These are phyloP conservation scores for Phytoseiulus persimilis DNA, from an alignment of 2,888 invertebrate species.

Conservation along the genomic window DNA sequence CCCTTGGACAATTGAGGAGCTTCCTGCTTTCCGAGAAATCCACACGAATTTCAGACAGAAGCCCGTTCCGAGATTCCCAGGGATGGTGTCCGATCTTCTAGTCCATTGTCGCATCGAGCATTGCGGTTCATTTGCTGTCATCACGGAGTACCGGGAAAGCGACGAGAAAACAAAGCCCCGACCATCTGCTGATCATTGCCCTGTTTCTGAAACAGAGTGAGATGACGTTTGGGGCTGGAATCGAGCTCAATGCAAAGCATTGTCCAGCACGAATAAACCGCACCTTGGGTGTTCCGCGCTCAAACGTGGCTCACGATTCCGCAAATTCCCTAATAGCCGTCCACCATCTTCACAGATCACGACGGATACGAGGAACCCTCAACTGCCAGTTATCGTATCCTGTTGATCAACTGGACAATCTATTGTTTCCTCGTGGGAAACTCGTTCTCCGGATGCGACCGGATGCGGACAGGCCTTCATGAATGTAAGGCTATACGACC, in stretches of 20 bases:
- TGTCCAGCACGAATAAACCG: background rate
- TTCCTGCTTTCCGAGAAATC: too few relatives aligned
- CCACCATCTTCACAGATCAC: background rate
- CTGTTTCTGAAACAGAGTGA: background rate
- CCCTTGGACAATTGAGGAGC: too few relatives aligned
- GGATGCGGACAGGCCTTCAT: background rate
- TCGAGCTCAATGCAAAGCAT: background rate
- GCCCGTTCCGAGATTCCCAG: background rate
- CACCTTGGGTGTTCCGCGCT: too few relatives aligned
- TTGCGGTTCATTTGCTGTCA: background rate
- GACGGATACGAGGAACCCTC: background rate
- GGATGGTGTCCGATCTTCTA: background rate
- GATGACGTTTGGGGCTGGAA: background rate
- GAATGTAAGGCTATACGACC: background rate
- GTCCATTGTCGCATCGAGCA: background rate
- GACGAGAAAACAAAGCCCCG: background rate
- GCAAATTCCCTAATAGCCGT: too few relatives aligned
- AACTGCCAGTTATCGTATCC: background rate
- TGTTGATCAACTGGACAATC: background rate
- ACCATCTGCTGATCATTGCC: background rate
- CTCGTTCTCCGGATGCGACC: background rate
- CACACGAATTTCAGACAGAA: too few relatives aligned
- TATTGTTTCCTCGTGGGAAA: background rate
- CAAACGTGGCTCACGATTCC: too few relatives aligned
- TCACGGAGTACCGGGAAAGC: background rate